Evolutionary conservation across 2,888 invertebrate species (phyloP).

Genomic region (Drosophila siamana): DNA sequence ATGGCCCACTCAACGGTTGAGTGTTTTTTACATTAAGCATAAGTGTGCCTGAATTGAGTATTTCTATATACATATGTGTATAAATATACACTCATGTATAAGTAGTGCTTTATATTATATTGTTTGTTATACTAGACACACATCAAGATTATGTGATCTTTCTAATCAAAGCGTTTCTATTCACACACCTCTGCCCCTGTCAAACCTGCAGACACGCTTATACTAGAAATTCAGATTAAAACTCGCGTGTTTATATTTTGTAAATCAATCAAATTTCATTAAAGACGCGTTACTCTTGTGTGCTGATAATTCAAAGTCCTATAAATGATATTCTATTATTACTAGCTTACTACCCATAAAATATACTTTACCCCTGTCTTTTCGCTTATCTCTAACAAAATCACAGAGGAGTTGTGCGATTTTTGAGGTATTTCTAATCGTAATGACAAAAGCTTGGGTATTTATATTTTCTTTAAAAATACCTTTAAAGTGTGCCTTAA

Average conservation of each 20-base stretch:
- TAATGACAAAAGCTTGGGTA: slow-evolving; percentile 26
- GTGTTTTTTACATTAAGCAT: slow-evolving; percentile 46
- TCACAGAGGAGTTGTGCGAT: slow-evolving; percentile 4
- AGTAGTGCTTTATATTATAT: background rate
- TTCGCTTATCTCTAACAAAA: slow-evolving; percentile 24
- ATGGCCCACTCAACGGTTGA: slow-evolving; percentile 40
- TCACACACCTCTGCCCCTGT: slow-evolving; percentile 60
- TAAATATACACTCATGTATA: slow-evolving; percentile 11
- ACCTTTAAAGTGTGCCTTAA: background rate
- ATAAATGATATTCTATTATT: slow-evolving; percentile 7
- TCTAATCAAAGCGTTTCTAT: slow-evolving; percentile 57
- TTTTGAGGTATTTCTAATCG: slow-evolving; percentile 22
- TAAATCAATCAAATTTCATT: slow-evolving; percentile 61
- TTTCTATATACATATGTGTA: slow-evolving; percentile 7
- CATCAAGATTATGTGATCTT: slow-evolving; percentile 50
- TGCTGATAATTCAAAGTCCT: slow-evolving; percentile 6
- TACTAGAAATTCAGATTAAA: slow-evolving; percentile 54
- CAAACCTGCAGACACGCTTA: slow-evolving; percentile 45
- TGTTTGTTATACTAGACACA: background rate
- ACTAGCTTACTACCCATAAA: slow-evolving; percentile 17
- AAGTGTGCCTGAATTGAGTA: slow-evolving; percentile 32
- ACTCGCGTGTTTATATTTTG: slow-evolving; percentile 61
- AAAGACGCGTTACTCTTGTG: slow-evolving; percentile 18
- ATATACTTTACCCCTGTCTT: slow-evolving; percentile 1
- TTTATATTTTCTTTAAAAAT: slow-evolving; percentile 19